Percentiles rank a stretch among this genome's conserved stretches.
phyloP scores from a whole-genome alignment of 2,888 invertebrate species.

The Argyresthia goedartella region DNA sequence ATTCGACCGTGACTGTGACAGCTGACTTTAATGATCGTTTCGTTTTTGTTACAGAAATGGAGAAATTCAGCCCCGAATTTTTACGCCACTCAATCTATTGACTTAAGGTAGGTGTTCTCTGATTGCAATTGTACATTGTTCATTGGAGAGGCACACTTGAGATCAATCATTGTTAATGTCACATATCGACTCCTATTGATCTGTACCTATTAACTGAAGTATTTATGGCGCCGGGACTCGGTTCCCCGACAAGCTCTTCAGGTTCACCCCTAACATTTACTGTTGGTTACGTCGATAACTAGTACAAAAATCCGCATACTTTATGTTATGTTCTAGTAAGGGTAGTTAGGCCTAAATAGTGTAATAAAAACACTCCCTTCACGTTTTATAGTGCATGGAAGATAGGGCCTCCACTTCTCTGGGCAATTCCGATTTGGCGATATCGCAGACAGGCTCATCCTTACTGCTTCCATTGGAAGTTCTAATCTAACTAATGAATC shows the following conservation, averaged over 20 bases:
- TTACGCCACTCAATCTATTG: slow-evolving; percentile 56
- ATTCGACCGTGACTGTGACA: neutral
- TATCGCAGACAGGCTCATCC: neutral
- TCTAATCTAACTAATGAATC: neutral
- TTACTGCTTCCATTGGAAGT: neutral
- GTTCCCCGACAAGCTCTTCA: neutral
- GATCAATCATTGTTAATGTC: slow-evolving; percentile 50
- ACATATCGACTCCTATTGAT: slow-evolving; percentile 54
- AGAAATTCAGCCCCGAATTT: slow-evolving; percentile 58
- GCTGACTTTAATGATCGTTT: neutral
- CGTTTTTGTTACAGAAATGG: slow-evolving; percentile 57
- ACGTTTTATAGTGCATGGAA: too few species aligned
- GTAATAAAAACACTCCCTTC: neutral
- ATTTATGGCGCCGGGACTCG: slow-evolving; percentile 22
- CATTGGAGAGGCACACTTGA: slow-evolving; percentile 14
- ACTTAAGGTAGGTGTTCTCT: slow-evolving; percentile 45
- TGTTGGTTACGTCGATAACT: too few species aligned
- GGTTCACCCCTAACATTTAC: slow-evolving; percentile 46
- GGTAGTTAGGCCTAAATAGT: too few species aligned
- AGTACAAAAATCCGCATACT: too few species aligned
- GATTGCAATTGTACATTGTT: neutral
- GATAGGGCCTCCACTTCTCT: too few species aligned
- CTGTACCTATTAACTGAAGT: slow-evolving; percentile 39
- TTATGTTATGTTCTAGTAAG: too few species aligned
- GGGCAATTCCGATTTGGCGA: neutral